A percentile compares a stretch with the other conserved stretches of the same genome.
Evolutionary conservation across 2,888 invertebrate species (phyloP).

Genomic region (Thecophora atra): DNA sequence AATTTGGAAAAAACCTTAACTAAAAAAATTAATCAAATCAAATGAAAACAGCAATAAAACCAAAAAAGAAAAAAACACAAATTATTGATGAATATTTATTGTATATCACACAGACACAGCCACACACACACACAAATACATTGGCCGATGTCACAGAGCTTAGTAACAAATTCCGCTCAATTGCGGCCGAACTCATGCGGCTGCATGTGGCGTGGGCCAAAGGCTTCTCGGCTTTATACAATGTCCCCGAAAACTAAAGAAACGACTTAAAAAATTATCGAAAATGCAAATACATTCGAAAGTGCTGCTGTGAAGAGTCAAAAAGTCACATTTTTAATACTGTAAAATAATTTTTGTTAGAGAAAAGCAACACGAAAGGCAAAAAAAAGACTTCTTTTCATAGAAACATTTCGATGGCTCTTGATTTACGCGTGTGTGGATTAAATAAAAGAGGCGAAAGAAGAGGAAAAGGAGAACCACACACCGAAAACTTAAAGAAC

Average conservation of each 20-base stretch:
- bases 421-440: no score
- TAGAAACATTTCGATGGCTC: neutral
- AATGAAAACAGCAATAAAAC: neutral
- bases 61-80: neutral
- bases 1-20: neutral
- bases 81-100: neutral
- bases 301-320: conserved; percentile 36
- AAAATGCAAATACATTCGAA: conserved; percentile 31
- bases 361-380: conserved; percentile 26
- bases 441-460: neutral
- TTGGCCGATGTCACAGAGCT: conserved; percentile 34
- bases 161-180: conserved; percentile 31
- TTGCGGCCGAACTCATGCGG: conserved; percentile 11
- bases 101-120: neutral
- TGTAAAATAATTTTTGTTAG: conserved; percentile 16
- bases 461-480: no score
- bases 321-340: conserved; percentile 23
- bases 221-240: no score
- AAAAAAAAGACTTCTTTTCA: neutral
- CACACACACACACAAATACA: neutral
- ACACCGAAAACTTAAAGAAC: no score
- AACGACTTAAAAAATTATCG: neutral
- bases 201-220: no score
- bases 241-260: neutral
- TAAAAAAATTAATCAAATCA: neutral